These are phyloP conservation scores for Lumbricus terrestris DNA, from an alignment of 2,888 invertebrate species.

Conservation along the genomic window DNA sequence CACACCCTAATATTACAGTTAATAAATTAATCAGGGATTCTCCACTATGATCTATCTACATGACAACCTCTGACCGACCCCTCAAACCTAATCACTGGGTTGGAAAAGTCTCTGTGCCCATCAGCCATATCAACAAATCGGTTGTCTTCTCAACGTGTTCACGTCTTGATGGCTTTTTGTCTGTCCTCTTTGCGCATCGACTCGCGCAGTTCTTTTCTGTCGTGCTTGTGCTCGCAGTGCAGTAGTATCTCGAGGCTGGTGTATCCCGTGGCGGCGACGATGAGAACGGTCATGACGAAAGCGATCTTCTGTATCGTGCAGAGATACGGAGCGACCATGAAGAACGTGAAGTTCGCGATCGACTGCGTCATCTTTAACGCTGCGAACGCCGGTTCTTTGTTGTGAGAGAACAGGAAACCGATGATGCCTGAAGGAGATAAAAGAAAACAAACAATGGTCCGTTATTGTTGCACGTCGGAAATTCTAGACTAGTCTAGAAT, in stretches of 20 bases:
- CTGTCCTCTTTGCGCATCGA: neutral
- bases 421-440: slow-evolving; percentile 50
- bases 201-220: slow-evolving; percentile 15
- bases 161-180: neutral
- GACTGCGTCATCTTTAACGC: slow-evolving; percentile 52
- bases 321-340: slow-evolving; percentile 45
- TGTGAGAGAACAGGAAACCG: slow-evolving; percentile 49
- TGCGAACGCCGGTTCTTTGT: slow-evolving; percentile 54
- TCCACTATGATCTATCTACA: neutral
- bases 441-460: slow-evolving; percentile 9
- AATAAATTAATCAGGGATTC: neutral
- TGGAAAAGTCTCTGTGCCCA: neutral
- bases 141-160: neutral
- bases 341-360: slow-evolving; percentile 41
- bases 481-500: no score
- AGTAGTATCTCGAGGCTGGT: slow-evolving; percentile 44
- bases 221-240: slow-evolving; percentile 27
- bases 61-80: neutral
- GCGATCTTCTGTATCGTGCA: slow-evolving; percentile 48
- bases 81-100: neutral
- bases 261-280: slow-evolving; percentile 44
- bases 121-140: neutral
- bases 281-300: slow-evolving; percentile 41
- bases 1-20: neutral
- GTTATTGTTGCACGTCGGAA: neutral